Evolutionary conservation across 2,888 invertebrate genomes (phyloP).

Genomic region (Vanessa cardui): DNA sequence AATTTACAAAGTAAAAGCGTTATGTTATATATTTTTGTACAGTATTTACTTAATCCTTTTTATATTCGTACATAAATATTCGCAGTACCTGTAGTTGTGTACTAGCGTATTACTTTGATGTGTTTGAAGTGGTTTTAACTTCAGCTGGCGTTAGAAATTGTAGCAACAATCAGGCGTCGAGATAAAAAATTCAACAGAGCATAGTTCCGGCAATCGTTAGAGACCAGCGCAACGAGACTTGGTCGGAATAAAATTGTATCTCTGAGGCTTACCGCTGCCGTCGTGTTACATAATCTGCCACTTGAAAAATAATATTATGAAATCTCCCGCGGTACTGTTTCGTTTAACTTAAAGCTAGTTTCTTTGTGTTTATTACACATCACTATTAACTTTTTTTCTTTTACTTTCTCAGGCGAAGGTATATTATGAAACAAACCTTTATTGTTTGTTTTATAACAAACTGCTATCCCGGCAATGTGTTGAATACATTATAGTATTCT

Average conservation of each 20-base stretch:
- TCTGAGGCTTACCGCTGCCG: conserved; percentile 19
- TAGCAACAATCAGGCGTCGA: conserved; percentile 11
- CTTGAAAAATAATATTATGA: conserved; percentile 19
- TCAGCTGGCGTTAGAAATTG: conserved; percentile 1
- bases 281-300: conserved; percentile 18
- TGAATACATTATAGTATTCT: too few species aligned
- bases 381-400: neutral
- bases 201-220: conserved; percentile 31
- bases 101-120: neutral
- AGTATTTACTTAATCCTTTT: too few species aligned
- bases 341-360: neutral
- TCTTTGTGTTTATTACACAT: neutral
- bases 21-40: too few species aligned
- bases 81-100: neutral
- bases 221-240: conserved; percentile 18
- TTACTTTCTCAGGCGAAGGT: too few species aligned
- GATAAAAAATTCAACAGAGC: conserved; percentile 36
- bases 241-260: conserved; percentile 18
- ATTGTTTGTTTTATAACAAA: neutral
- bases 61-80: too few species aligned
- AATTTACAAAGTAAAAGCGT: too few species aligned
- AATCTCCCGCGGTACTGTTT: conserved; percentile 1
- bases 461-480: too few species aligned
- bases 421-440: neutral
- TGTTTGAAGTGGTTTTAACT: neutral